phyloP scores from a whole-genome alignment of 2,113 vertebrate genomes.

The Halcyon malimbica region DNA sequence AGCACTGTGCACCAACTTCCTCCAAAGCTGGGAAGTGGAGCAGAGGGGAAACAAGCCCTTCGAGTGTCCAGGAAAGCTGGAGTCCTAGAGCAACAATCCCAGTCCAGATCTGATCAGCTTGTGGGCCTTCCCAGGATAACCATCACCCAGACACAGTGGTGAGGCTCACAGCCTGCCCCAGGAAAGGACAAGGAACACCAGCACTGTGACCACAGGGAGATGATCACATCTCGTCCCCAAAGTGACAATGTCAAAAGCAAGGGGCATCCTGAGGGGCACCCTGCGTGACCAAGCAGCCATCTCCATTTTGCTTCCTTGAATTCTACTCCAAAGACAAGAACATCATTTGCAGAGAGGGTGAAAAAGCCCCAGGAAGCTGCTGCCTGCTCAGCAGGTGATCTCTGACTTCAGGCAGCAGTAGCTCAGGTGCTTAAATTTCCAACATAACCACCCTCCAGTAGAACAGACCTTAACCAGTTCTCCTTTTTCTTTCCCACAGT shows the following conservation, averaged over 20 bases:
- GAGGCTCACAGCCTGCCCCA: not conserved
- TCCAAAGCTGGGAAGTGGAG: not conserved
- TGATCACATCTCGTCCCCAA: not conserved
- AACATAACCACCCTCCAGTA: not conserved
- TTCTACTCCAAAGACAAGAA: not conserved
- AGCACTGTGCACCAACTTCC: not conserved
- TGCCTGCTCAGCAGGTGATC: not conserved
- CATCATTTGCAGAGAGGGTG: not conserved
- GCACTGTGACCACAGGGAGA: not conserved
- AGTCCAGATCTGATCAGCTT: not conserved
- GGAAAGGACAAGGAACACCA: not conserved
- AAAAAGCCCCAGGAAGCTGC: not conserved
- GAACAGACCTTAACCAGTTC: not conserved
- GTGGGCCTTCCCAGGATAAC: not conserved
- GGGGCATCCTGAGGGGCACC: not conserved
- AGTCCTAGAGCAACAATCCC: not conserved
- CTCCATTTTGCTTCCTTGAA: not conserved
- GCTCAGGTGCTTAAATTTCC: not conserved
- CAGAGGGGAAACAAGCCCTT: not conserved
- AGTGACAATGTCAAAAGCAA: not conserved
- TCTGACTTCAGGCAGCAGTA: not conserved
- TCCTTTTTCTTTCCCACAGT: not conserved
- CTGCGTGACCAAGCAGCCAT: not conserved
- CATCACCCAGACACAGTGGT: accelerated
- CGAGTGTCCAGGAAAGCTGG: not conserved